These are phyloP conservation scores for Oreonectes daqikongensis DNA, from an alignment of 2,797 vertebrate genomes.

Conservation along the genomic window DNA sequence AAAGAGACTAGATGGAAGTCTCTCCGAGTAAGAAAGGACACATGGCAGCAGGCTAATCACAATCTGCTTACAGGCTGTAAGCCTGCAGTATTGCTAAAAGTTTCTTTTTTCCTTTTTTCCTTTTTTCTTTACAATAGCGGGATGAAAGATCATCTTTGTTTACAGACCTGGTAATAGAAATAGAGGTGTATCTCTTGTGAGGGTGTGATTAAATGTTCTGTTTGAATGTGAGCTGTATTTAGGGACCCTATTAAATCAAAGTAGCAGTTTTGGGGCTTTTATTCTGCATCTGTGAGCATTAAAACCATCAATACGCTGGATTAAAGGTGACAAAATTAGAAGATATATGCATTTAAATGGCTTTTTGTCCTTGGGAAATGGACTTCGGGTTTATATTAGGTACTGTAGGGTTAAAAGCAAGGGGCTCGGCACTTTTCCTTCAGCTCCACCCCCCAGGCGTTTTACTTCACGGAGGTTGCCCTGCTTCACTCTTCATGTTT, in stretches of 20 bases:
- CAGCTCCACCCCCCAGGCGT: not conserved
- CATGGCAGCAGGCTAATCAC: conserved; percentile 24
- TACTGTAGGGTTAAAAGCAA: not conserved
- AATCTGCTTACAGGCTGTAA: not conserved
- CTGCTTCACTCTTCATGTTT: conserved; percentile 31
- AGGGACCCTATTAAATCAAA: not conserved
- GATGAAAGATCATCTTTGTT: conserved; percentile 12
- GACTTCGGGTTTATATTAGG: not conserved
- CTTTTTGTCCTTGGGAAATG: not conserved
- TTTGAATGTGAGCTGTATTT: not conserved
- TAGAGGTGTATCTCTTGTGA: not conserved
- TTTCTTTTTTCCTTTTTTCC: not conserved
- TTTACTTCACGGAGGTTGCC: not conserved
- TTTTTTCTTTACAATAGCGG: not conserved
- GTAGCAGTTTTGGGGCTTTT: not conserved
- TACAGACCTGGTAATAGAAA: conserved; percentile 6
- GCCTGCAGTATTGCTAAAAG: conserved; percentile 15
- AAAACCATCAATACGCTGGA: not conserved
- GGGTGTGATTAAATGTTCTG: not conserved
- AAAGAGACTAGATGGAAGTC: conserved; percentile 49
- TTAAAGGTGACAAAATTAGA: not conserved
- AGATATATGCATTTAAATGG: not conserved
- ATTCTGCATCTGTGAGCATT: not conserved
- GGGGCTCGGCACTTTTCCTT: not conserved
- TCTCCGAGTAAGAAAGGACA: conserved; percentile 30